Percentiles rank a stretch among this genome's conserved stretches.
These are phyloP conservation scores for Platerodrilus igneus DNA, from an alignment of 2,888 invertebrate genomes.

Conservation along the genomic window DNA sequence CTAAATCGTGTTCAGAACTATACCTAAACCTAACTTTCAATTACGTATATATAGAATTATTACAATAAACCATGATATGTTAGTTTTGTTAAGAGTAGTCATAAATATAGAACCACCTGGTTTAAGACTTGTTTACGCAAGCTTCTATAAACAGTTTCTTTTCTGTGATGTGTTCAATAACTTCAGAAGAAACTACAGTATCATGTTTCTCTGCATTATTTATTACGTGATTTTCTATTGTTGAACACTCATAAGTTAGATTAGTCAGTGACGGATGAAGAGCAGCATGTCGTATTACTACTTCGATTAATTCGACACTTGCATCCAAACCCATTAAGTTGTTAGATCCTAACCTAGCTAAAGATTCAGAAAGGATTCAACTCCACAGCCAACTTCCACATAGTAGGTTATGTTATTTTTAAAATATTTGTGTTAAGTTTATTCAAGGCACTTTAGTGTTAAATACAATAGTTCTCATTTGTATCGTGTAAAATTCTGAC, in stretches of 20 bases:
- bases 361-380: conserved; percentile 51
- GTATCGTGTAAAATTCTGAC: no score
- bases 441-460: no score
- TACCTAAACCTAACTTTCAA: no score
- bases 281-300: conserved; percentile 63
- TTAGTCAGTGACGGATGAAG: conserved; percentile 44
- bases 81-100: no score
- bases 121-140: conserved; percentile 55
- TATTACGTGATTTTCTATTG: conserved; percentile 54
- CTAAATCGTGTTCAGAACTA: no score
- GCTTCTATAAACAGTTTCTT: conserved; percentile 63
- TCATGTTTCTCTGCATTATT: conserved; percentile 60
- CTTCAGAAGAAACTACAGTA: conserved; percentile 82
- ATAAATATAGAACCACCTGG: conserved; percentile 66
- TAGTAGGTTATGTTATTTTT: no score
- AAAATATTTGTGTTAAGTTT: no score
- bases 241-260: conserved; percentile 50
- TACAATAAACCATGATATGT: no score
- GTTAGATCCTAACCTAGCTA: conserved; percentile 74
- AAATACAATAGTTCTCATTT: no score
- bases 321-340: conserved; percentile 84
- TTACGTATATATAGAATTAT: no score
- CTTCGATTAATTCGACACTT: conserved; percentile 61
- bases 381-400: no score
- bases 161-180: conserved; percentile 82